Evolutionary conservation across 2,113 vertebrate genomes (phyloP), one percentile per base, ranked within the genome.

Genomic region (Eudyptes chrysolophus): DNA sequence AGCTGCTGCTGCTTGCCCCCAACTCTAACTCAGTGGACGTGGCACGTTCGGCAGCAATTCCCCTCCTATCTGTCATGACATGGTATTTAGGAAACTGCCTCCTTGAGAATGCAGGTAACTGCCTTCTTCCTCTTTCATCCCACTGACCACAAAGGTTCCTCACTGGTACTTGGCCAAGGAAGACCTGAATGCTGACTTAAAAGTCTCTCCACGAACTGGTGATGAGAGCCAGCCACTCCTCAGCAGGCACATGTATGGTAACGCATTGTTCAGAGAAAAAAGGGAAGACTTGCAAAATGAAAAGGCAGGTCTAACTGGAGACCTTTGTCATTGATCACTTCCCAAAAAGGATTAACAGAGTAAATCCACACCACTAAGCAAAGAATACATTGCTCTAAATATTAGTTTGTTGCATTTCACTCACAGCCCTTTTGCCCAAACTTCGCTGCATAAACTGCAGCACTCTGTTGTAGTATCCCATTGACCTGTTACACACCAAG

Each of bases 51-150:
- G 74, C 72, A 89, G 79, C 29, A 44, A 7, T 20, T 32, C 49
- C 65, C 10, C 15, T n/a, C 25, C 19, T 0, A 3, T 16, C 21
- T 4, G 10, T 4, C 38, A 46, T 2, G 3, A 48, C 3, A 2
- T 1, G 7, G 8, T 8, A 42, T 34, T 62, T 4, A 8, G 27
- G 72, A 24, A 54, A 18, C 1, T 22, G 13, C 10, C 8, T 60
- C 51, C 48, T 21, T 12, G 38, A 55, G 76, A 26, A 7, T 26
- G 13, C 60, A 69, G 32, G 44, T 20, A 16, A 27, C 7, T 68
- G 19, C 22, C 21, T 27, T 21, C 54, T 57, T 60, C 40, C 19
- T 69, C 16, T 49, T 27, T 10, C 49, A 84, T 48, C 44, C 62
- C n/a, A 58, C 11, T 2, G 1, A 48, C 16, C 48, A 48, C 40